These are phyloP conservation scores for Smithornis capensis DNA, from an alignment of 2,113 vertebrate species.

Conservation along the genomic window DNA sequence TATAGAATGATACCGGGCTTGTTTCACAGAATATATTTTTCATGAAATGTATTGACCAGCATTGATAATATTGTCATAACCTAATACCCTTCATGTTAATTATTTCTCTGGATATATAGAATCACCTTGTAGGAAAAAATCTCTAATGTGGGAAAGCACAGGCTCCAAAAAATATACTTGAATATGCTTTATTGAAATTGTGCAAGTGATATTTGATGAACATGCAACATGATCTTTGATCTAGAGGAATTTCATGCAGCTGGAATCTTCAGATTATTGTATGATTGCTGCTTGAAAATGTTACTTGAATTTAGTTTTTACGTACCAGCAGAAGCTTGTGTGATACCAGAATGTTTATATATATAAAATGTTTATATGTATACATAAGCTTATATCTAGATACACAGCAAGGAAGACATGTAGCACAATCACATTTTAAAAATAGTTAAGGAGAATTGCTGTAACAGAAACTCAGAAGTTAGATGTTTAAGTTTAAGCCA, in stretches of 20 bases:
- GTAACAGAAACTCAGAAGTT: neutral
- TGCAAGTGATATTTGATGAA: neutral
- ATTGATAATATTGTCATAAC: neutral
- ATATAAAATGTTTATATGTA: no score
- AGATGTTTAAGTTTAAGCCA: neutral
- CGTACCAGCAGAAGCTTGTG: neutral
- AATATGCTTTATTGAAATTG: neutral
- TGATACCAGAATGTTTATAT: neutral
- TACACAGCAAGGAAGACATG: neutral
- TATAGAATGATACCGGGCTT: neutral
- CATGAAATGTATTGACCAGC: neutral
- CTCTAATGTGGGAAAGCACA: neutral
- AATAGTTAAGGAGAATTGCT: neutral
- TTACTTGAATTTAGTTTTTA: neutral
- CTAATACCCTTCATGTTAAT: neutral
- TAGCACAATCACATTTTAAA: neutral
- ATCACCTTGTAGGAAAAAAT: neutral
- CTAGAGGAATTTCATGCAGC: neutral
- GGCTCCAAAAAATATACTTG: neutral
- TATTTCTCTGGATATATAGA: neutral
- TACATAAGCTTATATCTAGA: neutral
- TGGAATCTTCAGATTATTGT: neutral
- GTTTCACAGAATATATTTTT: neutral
- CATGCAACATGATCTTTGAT: neutral
- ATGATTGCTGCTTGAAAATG: neutral